Evolutionary conservation across 2,113 vertebrate genomes (phyloP).

Genomic region (Ciconia maguari): DNA sequence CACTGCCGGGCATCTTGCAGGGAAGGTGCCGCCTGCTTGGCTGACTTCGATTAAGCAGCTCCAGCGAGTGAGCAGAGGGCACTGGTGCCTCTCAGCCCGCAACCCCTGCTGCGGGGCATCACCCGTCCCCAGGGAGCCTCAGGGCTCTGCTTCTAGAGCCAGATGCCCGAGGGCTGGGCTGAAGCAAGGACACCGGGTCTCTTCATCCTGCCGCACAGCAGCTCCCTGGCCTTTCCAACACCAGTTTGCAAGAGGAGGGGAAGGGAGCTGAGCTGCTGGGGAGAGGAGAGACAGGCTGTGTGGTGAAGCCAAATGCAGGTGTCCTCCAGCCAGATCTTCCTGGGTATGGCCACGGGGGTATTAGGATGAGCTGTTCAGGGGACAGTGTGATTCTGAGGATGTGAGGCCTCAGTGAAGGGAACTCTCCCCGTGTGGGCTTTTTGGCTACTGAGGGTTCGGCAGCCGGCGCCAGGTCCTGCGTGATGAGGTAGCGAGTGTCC

Average conservation of each 20-base stretch:
- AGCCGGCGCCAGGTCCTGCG: no score
- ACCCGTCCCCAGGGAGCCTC: background rate
- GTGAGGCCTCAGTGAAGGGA: background rate
- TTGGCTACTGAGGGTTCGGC: background rate
- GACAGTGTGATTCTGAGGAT: background rate
- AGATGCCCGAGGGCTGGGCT: accelerated
- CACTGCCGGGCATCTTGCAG: background rate
- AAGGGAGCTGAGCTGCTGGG: background rate
- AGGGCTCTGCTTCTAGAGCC: background rate
- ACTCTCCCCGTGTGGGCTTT: background rate
- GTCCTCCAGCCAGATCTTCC: background rate
- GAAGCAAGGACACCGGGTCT: background rate
- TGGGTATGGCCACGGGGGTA: background rate
- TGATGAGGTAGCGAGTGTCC: no score
- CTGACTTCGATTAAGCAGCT: background rate
- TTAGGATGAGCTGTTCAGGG: background rate
- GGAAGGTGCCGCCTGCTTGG: background rate
- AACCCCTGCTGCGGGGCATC: background rate
- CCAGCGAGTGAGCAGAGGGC: background rate
- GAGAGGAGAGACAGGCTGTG: background rate
- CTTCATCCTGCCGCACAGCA: background rate
- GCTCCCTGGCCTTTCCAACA: background rate
- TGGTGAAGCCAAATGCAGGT: background rate
- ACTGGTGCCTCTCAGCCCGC: background rate
- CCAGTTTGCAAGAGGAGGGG: background rate